A percentile compares a stretch with the other conserved stretches of the same genome.
These are phyloP conservation scores for Ephydatia muelleri DNA, from an alignment of 37 sponge, comb jelly and placozoan species.

Conservation along the genomic window DNA sequence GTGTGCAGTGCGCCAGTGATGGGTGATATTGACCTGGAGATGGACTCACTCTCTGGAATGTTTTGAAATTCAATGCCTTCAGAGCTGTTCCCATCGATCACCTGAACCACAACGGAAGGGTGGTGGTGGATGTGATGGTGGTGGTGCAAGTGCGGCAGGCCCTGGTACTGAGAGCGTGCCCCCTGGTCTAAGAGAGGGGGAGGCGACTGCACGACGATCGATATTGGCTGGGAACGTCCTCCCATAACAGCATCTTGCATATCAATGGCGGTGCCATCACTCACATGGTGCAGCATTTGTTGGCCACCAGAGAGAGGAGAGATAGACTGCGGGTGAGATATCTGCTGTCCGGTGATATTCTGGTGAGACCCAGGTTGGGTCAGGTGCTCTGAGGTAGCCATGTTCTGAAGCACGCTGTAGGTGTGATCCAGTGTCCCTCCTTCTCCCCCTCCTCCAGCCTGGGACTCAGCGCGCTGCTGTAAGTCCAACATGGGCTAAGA, in stretches of 20 bases:
- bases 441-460: neutral
- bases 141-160: neutral
- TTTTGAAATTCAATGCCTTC: constrained; percentile 15
- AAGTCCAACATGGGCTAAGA: neutral
- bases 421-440: neutral
- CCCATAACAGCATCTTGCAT: neutral
- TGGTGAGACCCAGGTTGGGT: neutral
- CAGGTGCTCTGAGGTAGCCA: constrained; percentile 2
- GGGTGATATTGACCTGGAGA: constrained; percentile 27
- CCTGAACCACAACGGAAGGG: neutral
- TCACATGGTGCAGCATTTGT: constrained; percentile 35
- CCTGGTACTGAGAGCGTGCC: neutral
- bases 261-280: neutral
- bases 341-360: neutral
- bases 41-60: constrained; percentile 35
- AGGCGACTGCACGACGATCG: neutral
- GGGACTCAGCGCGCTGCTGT: neutral
- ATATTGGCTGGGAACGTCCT: neutral
- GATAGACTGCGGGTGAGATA: neutral
- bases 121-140: neutral
- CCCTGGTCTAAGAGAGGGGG: neutral
- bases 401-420: constrained; percentile 4
- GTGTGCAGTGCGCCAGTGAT: constrained; percentile 21
- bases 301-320: constrained; percentile 7
- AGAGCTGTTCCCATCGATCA: neutral